phyloP scores from a whole-genome alignment of 1,140 invertebrate species.

The Scaptodrosophila lebanonensis region DNA sequence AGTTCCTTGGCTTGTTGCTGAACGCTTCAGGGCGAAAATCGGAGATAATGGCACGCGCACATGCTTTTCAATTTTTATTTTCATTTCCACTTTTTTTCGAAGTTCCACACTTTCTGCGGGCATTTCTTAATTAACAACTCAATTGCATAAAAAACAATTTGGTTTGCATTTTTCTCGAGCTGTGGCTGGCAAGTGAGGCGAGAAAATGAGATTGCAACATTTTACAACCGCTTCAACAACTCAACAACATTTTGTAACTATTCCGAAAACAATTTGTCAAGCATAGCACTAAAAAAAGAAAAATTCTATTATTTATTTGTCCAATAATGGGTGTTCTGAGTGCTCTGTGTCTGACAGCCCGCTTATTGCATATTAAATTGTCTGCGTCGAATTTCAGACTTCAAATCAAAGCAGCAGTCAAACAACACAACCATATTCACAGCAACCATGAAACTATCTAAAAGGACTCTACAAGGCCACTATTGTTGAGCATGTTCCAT shows the following conservation, averaged over 20 bases:
- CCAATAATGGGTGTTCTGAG: no score
- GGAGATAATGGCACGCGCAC: constrained; percentile 48
- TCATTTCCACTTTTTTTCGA: neutral
- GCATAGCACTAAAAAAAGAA: no score
- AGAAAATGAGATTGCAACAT: constrained; percentile 27
- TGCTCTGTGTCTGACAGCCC: constrained; percentile 61
- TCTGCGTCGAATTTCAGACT: constrained; percentile 30
- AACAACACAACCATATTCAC: constrained; percentile 8
- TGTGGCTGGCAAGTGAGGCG: neutral
- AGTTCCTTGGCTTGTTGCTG: constrained; percentile 54
- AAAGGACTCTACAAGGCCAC: neutral
- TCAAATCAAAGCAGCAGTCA: constrained; percentile 37
- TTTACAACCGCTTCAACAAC: no score
- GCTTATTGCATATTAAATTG: constrained; percentile 67
- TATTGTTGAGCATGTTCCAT: no score
- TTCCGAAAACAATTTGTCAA: no score
- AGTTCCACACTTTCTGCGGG: neutral
- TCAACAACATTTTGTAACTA: no score
- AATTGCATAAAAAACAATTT: constrained; percentile 56
- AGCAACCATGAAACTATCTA: constrained; percentile 25
- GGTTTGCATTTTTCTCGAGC: constrained; percentile 22
- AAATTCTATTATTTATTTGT: no score
- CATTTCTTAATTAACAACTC: constrained; percentile 45
- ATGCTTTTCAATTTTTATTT: constrained; percentile 1
- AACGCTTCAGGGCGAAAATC: neutral